These are phyloP conservation scores for Dugesia japonica DNA, from an alignment of 2,888 invertebrate species.

Conservation along the genomic window DNA sequence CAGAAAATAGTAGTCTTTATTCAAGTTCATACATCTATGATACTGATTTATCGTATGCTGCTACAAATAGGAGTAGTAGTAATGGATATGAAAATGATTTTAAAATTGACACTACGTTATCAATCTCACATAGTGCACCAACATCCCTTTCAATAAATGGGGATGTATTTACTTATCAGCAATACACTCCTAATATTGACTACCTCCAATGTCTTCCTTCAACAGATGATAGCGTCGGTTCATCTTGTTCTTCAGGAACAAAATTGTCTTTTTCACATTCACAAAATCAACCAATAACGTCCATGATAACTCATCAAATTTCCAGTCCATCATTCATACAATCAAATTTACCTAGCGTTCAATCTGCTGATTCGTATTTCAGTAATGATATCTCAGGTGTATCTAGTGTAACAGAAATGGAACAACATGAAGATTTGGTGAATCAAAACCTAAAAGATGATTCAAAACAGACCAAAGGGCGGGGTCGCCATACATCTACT, in stretches of 20 bases:
- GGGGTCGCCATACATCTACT: not conserved
- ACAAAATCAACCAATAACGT: not conserved
- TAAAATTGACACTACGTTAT: not conserved
- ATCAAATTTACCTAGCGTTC: not conserved
- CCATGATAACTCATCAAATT: not conserved
- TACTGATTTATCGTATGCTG: not conserved
- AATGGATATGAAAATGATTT: not conserved
- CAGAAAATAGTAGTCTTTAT: not conserved
- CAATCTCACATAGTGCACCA: not conserved
- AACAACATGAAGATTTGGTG: not conserved
- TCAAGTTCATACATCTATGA: not conserved
- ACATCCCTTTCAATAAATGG: not conserved
- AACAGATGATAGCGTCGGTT: not conserved
- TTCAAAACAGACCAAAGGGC: not conserved
- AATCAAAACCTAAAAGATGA: not conserved
- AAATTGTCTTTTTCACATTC: not conserved
- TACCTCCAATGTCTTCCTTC: constrained; percentile 13
- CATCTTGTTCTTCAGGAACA: not conserved
- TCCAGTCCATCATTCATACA: not conserved
- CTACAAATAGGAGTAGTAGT: not conserved
- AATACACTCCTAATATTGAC: constrained; percentile 14
- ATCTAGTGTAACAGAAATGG: too few species aligned
- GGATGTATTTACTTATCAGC: not conserved
- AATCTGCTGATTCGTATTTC: not conserved
- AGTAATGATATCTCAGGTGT: not conserved